These are phyloP conservation scores for Phodopus roborovskii DNA, from an alignment of 2,113 vertebrate species.

Conservation along the genomic window DNA sequence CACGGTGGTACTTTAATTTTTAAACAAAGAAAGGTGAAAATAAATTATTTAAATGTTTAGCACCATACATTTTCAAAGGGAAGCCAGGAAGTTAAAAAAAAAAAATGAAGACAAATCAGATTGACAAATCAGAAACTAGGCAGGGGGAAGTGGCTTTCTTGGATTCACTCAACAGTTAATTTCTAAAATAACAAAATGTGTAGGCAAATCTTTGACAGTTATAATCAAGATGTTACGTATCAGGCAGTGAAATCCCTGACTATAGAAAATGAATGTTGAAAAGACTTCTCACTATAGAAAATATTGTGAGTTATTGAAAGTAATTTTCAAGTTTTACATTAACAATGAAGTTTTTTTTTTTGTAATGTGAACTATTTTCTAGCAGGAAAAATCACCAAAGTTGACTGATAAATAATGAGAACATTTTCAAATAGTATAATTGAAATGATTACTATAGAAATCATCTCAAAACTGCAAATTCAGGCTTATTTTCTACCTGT, in stretches of 20 bases:
- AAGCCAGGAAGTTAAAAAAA: neutral
- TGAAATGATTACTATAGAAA: neutral
- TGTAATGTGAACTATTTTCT: neutral
- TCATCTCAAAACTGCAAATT: neutral
- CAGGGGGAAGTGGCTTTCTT: neutral
- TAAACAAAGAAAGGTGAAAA: slow-evolving; percentile 14
- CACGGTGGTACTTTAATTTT: neutral
- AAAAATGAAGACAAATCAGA: slow-evolving; percentile 36
- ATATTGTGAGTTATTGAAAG: slow-evolving; percentile 57
- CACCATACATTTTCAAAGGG: neutral
- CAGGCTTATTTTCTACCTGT: neutral
- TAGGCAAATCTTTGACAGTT: slow-evolving; percentile 6
- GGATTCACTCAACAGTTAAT: neutral
- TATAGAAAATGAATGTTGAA: neutral
- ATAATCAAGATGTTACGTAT: neutral
- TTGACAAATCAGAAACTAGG: neutral
- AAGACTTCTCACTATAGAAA: neutral
- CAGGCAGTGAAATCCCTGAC: neutral
- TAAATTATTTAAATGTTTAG: slow-evolving; percentile 6
- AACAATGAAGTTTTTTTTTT: neutral
- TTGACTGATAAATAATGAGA: slow-evolving; percentile 29
- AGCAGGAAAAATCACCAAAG: slow-evolving; percentile 14
- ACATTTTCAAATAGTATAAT: neutral
- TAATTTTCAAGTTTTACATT: neutral
- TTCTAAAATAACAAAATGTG: slow-evolving; percentile 34